Percentiles rank a stretch among this genome's conserved stretches.
Evolutionary conservation across 1,140 invertebrate species (phyloP).

Genomic region (Bombus impatiens): DNA sequence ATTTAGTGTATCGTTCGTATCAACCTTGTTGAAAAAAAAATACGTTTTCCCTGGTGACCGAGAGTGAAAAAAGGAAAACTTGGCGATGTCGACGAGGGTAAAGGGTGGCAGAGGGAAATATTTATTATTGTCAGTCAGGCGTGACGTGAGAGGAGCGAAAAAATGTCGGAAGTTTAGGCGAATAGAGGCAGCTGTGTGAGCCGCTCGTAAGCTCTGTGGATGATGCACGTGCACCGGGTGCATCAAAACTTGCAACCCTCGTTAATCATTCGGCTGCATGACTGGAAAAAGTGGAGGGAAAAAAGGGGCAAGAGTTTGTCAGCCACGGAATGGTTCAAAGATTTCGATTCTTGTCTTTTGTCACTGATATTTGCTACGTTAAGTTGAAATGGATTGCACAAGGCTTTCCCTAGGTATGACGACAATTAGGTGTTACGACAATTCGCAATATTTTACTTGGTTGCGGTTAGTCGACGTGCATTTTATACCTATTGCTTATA

Average conservation of each 20-base stretch:
- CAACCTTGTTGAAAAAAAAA: not conserved
- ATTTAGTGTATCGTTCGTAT: not conserved
- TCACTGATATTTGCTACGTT: constrained; percentile 38
- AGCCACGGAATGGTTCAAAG: constrained; percentile 5
- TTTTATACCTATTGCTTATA: too few species aligned
- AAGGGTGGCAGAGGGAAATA: not conserved
- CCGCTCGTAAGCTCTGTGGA: constrained; percentile 51
- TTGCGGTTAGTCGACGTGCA: too few species aligned
- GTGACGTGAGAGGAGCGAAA: constrained; percentile 34
- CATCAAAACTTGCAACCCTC: constrained; percentile 69
- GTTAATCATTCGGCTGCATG: constrained; percentile 72
- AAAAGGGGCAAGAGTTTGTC: constrained; percentile 2
- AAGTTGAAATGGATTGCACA: too few species aligned
- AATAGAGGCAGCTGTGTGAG: constrained; percentile 35
- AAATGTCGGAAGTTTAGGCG: constrained; percentile 55
- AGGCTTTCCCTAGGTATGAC: too few species aligned
- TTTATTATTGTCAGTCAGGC: constrained; percentile 47
- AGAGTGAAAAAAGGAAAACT: not conserved
- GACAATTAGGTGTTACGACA: too few species aligned
- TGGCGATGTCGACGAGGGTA: not conserved
- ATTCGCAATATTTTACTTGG: too few species aligned
- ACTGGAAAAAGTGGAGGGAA: constrained; percentile 25
- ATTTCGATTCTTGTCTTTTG: constrained; percentile 43
- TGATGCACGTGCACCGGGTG: constrained; percentile 62
- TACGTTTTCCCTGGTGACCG: not conserved